Evolutionary conservation across 2,113 vertebrate genomes (phyloP).

Genomic region (mouse (Mus musculus)): GRCm39 chr13:77339501-77340000

Average conservation of each 20-base stretch:
- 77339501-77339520: not conserved
- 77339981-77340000: slow-evolving; percentile 26
- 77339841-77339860: slow-evolving; percentile 13
- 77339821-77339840: slow-evolving; percentile 55
- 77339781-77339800: slow-evolving; percentile 54
- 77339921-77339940: slow-evolving; percentile 50
- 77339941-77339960: slow-evolving; percentile 42
- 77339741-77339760: slow-evolving; percentile 53
- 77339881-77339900: slow-evolving; percentile 51
- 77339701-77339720: slow-evolving; percentile 57
- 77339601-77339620: slow-evolving; percentile 49
- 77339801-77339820: slow-evolving; percentile 55
- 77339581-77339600: not conserved
- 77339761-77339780: slow-evolving; percentile 50
- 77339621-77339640: not conserved
- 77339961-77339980: slow-evolving; percentile 49
- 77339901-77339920: slow-evolving; percentile 52
- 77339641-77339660: slow-evolving; percentile 22
- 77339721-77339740: slow-evolving; percentile 7
- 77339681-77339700: slow-evolving; percentile 25
- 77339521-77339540: slow-evolving; percentile 18
- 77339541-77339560: not conserved
- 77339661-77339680: slow-evolving; percentile 50
- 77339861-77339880: slow-evolving; percentile 55
- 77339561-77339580: slow-evolving; percentile 30